Percentiles rank a stretch among this genome's conserved stretches.
Conservation (phyloP, 1,140 invertebrate genomes). For the Metopolophium dirhodum region DNA sequence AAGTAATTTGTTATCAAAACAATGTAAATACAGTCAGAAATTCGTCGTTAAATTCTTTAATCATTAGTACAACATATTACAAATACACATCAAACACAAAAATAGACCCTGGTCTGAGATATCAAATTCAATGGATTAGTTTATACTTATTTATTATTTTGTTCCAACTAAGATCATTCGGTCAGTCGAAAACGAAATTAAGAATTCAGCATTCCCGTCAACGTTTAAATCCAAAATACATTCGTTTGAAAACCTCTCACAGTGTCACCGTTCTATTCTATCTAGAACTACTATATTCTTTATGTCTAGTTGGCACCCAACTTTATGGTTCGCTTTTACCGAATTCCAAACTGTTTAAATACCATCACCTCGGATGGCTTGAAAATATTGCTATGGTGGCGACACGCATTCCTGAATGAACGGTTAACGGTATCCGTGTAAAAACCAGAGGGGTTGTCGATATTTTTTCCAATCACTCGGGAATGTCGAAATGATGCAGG, state of each 20-base stretch:
- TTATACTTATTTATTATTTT: not conserved
- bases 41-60: not conserved
- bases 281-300: not conserved
- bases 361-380: not conserved
- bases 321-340: constrained; percentile 25
- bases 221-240: not conserved
- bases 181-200: not conserved
- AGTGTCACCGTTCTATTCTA: not conserved
- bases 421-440: constrained; percentile 38
- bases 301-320: not conserved
- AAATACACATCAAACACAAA: too few relatives aligned
- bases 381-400: constrained; percentile 24
- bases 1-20: not conserved
- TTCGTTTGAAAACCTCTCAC: not conserved
- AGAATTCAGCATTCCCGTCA: not conserved
- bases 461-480: constrained; percentile 36
- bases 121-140: not conserved
- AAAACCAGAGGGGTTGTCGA: constrained; percentile 8
- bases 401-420: constrained; percentile 40
- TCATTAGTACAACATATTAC: not conserved
- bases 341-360: constrained; percentile 26
- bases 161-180: not conserved
- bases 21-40: not conserved
- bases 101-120: not conserved
- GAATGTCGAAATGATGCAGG: constrained; percentile 38